A percentile compares a stretch with the other conserved stretches of the same genome.
phyloP scores from a whole-genome alignment of 2,888 invertebrate species.

The Drosophila limbata region DNA sequence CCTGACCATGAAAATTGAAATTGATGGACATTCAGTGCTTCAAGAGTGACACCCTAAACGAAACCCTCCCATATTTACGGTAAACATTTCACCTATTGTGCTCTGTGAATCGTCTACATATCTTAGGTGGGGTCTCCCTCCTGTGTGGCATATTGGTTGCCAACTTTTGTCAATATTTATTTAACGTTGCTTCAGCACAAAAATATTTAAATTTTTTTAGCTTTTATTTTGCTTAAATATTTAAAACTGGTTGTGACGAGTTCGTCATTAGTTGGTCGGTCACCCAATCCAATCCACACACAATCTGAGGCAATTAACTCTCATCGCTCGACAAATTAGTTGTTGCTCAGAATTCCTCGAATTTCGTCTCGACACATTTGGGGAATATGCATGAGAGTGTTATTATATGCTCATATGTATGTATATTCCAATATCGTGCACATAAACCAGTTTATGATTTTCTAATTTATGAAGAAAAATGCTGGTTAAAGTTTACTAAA shows the following conservation, averaged over 20 bases:
- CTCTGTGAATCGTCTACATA: background rate
- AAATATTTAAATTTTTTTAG: conserved; percentile 28
- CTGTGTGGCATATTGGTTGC: conserved; percentile 19
- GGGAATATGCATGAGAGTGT: conserved; percentile 15
- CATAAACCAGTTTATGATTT: conserved; percentile 53
- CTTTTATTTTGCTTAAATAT: conserved; percentile 38
- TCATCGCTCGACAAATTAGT: conserved; percentile 50
- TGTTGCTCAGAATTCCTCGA: conserved; percentile 46
- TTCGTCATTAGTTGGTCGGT: conserved; percentile 19
- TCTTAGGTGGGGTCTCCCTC: conserved; percentile 24
- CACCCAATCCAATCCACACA: conserved; percentile 12
- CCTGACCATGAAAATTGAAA: conserved; percentile 60
- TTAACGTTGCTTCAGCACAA: conserved; percentile 50
- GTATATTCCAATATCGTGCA: conserved; percentile 20
- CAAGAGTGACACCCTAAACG: conserved; percentile 24
- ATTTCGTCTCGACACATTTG: conserved; percentile 35
- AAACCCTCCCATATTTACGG: conserved; percentile 43
- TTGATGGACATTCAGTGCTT: conserved; percentile 35
- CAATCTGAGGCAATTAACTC: conserved; percentile 50
- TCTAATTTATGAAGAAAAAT: conserved; percentile 31
- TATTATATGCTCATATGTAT: background rate
- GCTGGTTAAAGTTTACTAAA: background rate
- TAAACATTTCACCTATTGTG: conserved; percentile 54
- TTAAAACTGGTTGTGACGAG: conserved; percentile 51
- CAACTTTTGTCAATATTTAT: conserved; percentile 50